Evolutionary conservation across 2,797 vertebrate genomes (phyloP), one percentile per base, ranked within the genome.

Genomic region (Erethizon dorsatum): DNA sequence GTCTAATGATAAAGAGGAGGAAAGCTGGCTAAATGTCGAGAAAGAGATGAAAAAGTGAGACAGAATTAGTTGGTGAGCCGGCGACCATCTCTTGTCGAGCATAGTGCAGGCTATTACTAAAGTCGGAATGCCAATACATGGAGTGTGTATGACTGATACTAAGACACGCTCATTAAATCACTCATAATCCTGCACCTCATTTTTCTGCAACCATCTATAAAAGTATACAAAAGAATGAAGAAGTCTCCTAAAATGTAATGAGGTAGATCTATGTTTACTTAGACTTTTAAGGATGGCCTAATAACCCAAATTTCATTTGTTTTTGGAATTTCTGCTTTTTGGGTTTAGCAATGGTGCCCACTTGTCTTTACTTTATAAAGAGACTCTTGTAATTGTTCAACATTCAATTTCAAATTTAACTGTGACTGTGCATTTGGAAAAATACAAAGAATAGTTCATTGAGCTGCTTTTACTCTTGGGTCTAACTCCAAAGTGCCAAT

Each of bases 281-380:
- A 20, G 37, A 1, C 61, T 85, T 33, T 37, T 26, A 15, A 63
- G 28, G 45, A 73, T 6, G 69, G 12, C 45, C 88, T 1, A 5
- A 13, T 17, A 6, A 4, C 5, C 33, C 1, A 1, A 8, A 33
- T 18, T 12, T 20, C 26, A 1, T 26, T 4, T 12, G 2, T 5
- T 13, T 22, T 2, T 31, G 7, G 65, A 9, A 13, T 65, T 75
- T 56, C n/a, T 13, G 0, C 0, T 50, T 5, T 1, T 24, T 47
- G 11, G n/a, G n/a, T 26, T 54, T 33, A 28, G 61, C 3, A 8
- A 9, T 6, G 50, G 28, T 0, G 4, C 0, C 28, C 3, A 0
- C 4, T 8, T 13, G 73, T 90, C 5, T n/a, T 31, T 37, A 77
- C 3, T 33, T 67, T 2, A 24, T 2, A 28, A 52, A 59, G 31